These are phyloP conservation scores for Dendropsophus ebraccatus DNA, from an alignment of 2,113 vertebrate genomes.

Conservation along the genomic window DNA sequence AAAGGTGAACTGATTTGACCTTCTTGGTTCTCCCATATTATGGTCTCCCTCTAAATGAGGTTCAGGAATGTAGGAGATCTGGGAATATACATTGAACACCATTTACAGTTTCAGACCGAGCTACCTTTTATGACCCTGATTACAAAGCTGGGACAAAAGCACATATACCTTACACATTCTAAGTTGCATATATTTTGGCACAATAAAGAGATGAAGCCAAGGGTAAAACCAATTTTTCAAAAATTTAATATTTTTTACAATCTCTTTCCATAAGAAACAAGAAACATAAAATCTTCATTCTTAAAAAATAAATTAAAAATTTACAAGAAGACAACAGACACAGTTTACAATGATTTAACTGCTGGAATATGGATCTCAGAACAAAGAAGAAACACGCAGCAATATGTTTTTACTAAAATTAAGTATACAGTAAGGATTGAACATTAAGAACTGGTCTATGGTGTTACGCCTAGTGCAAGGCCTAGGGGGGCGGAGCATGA, in stretches of 20 bases:
- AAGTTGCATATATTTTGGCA: neutral
- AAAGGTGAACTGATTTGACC: no score
- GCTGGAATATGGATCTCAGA: slow-evolving; percentile 1
- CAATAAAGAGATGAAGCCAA: neutral
- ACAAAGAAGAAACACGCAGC: neutral
- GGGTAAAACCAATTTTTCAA: neutral
- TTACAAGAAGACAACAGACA: slow-evolving; percentile 41
- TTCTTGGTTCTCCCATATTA: no score
- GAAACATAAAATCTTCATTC: slow-evolving; percentile 53
- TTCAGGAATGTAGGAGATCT: neutral
- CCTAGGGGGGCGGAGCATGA: neutral
- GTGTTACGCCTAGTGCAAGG: neutral
- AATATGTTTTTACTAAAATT: neutral
- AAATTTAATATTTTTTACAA: slow-evolving; percentile 54
- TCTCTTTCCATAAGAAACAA: slow-evolving; percentile 54
- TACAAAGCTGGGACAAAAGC: no score
- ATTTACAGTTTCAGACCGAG: neutral
- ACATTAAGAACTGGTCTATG: neutral
- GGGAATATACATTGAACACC: neutral
- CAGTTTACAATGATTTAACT: slow-evolving; percentile 18
- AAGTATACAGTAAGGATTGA: neutral
- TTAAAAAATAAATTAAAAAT: slow-evolving; percentile 60
- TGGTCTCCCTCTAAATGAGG: neutral
- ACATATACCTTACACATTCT: no score
- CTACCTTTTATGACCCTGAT: neutral